phyloP scores from a whole-genome alignment of 2,797 vertebrate species.

The Amazona ochrocephala region DNA sequence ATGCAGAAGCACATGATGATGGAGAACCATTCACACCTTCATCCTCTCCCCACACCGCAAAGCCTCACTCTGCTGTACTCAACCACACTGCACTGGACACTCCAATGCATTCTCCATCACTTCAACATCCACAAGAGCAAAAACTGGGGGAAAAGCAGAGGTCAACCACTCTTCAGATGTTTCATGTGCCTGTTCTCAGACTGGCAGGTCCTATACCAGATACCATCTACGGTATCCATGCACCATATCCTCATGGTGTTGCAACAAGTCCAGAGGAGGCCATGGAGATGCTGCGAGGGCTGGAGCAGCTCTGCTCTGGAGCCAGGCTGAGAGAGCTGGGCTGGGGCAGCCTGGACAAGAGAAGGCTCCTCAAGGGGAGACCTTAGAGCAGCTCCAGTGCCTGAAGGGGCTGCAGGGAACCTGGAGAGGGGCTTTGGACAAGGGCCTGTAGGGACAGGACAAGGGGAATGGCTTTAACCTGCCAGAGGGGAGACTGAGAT shows the following conservation, averaged over 20 bases:
- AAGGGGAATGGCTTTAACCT: too few species aligned
- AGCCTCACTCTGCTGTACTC: background rate
- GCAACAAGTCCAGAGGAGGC: background rate
- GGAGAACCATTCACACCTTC: background rate
- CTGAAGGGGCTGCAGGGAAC: too few species aligned
- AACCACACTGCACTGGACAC: rapidly evolving
- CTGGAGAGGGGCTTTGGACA: too few species aligned
- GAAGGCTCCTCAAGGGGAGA: too few species aligned
- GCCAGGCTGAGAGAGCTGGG: background rate
- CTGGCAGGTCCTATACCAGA: background rate
- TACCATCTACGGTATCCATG: background rate
- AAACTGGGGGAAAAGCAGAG: rapidly evolving
- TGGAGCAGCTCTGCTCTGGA: background rate
- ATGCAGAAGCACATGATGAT: rapidly evolving
- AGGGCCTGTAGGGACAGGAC: too few species aligned
- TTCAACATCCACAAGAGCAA: background rate
- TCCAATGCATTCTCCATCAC: rapidly evolving
- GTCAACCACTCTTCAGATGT: background rate
- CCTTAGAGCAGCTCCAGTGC: too few species aligned
- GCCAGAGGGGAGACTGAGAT: too few species aligned
- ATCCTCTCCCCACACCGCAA: rapidly evolving
- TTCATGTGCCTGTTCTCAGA: background rate
- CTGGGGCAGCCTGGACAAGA: too few species aligned
- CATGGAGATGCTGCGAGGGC: background rate
- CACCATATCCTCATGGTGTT: background rate